Conservation (phyloP, 2,888 invertebrate genomes). For the Brachylomia viminalis region DNA sequence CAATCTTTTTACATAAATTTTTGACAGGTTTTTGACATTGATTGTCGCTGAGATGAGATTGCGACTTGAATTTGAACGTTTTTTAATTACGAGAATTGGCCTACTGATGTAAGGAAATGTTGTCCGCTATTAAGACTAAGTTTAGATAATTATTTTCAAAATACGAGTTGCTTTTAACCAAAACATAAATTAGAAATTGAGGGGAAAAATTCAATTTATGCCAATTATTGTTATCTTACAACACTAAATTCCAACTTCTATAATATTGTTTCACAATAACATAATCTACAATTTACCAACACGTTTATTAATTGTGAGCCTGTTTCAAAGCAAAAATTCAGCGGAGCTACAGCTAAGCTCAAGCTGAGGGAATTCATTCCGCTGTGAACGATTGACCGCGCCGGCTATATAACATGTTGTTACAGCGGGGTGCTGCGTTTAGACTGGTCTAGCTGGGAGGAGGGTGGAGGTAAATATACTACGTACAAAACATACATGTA, state of each 20-base stretch:
- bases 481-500: too few species aligned
- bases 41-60: too few species aligned
- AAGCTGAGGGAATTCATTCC: conserved; percentile 79
- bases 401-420: conserved; percentile 83
- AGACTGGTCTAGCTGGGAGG: background rate
- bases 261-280: background rate
- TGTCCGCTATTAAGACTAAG: too few species aligned
- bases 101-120: too few species aligned
- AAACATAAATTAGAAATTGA: background rate
- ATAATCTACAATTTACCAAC: conserved; percentile 27
- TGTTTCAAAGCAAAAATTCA: conserved; percentile 47
- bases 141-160: too few species aligned
- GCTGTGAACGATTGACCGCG: conserved; percentile 79
- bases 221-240: too few species aligned
- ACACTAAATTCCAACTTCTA: background rate
- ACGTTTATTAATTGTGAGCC: conserved; percentile 20
- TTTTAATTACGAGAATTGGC: too few species aligned
- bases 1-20: too few species aligned
- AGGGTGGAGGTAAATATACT: background rate
- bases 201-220: background rate
- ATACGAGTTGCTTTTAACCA: too few species aligned
- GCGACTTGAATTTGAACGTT: too few species aligned
- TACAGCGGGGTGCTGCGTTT: conserved; percentile 73
- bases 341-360: conserved; percentile 46
- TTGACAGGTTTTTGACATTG: too few species aligned